phyloP scores from a whole-genome alignment of 2,888 invertebrate species.

The Latrodectus hesperus region DNA sequence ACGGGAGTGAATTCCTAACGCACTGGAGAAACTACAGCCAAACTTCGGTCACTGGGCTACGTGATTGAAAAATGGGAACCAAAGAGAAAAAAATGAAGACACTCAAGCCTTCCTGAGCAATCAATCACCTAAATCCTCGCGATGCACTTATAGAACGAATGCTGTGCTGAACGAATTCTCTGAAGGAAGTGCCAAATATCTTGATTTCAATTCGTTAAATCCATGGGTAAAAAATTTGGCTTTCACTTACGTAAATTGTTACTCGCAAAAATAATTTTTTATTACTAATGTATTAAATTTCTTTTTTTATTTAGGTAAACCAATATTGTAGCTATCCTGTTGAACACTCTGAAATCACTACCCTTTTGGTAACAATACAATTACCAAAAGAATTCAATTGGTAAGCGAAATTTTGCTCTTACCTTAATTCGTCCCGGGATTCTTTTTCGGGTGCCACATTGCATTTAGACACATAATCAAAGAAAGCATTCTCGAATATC shows the following conservation, averaged over 20 bases:
- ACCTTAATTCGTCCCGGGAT: no score
- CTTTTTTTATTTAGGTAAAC: neutral
- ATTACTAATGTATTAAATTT: no score
- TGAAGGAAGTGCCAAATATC: neutral
- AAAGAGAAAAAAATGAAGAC: neutral
- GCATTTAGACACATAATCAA: no score
- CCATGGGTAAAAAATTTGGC: neutral
- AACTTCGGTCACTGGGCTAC: neutral
- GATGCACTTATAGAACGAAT: constrained; percentile 10
- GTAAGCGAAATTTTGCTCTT: no score
- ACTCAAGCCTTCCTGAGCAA: neutral
- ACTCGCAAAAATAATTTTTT: no score
- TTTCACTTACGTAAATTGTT: neutral
- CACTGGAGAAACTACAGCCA: neutral
- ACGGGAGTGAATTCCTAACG: neutral
- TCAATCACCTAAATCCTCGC: constrained; percentile 4
- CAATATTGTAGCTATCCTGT: constrained; percentile 8
- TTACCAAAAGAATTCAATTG: no score
- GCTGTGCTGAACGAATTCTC: neutral
- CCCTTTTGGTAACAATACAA: no score
- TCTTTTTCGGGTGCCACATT: no score
- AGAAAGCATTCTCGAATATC: no score
- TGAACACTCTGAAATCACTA: neutral
- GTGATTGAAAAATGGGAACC: constrained; percentile 2
- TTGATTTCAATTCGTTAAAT: no score